A percentile compares a stretch with the other conserved stretches of the same genome.
Evolutionary conservation across 2,888 invertebrate genomes (phyloP).

Genomic region (Siphlonurus alternatus): DNA sequence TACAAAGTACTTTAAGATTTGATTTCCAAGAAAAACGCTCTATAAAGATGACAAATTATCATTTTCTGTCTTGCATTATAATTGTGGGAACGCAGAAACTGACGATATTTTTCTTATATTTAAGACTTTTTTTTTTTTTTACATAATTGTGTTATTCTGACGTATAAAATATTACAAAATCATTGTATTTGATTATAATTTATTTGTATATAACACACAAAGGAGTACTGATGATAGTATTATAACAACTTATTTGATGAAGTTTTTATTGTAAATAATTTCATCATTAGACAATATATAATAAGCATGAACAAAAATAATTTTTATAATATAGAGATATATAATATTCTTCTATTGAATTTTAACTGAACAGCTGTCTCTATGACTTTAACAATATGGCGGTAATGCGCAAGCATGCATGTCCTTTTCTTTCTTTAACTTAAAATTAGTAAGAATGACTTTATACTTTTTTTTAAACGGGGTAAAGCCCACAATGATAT

Average conservation of each 20-base stretch:
- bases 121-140: background rate
- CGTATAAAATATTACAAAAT: background rate
- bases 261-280: too few species aligned
- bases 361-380: background rate
- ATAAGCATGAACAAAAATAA: too few species aligned
- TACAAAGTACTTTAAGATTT: too few species aligned
- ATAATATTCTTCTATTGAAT: background rate
- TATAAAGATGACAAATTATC: background rate
- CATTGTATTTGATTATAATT: background rate
- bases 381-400: background rate
- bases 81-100: background rate
- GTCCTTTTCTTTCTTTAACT: background rate
- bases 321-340: too few species aligned
- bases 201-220: background rate
- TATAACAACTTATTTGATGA: too few species aligned
- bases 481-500: background rate
- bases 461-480: background rate
- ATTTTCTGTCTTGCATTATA: background rate
- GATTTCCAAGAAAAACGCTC: background rate
- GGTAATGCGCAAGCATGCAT: background rate
- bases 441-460: background rate
- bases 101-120: too few species aligned
- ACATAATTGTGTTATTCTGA: background rate
- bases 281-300: too few species aligned
- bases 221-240: too few species aligned